phyloP scores from a whole-genome alignment of 2,888 invertebrate genomes.

The Tipula lateralis region DNA sequence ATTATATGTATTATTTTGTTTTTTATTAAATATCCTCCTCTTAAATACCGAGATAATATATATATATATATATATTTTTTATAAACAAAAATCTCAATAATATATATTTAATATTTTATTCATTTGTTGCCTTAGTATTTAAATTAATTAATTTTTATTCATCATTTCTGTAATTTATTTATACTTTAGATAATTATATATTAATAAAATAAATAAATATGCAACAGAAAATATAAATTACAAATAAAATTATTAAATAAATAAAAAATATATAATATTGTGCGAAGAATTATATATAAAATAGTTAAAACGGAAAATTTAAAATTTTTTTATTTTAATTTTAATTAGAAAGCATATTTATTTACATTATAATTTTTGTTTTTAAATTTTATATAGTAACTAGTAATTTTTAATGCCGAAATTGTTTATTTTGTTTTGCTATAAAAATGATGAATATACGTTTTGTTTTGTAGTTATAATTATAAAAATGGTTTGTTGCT shows the following conservation, averaged over 20 bases:
- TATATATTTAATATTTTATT: neutral
- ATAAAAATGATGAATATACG: neutral
- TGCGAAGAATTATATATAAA: neutral
- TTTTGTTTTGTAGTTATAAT: neutral
- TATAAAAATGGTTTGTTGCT: neutral
- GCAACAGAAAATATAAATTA: neutral
- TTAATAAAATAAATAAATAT: slow-evolving; percentile 11
- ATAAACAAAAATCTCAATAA: slow-evolving; percentile 5
- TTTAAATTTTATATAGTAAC: slow-evolving; percentile 4
- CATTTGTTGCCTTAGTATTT: neutral
- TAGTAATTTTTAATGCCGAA: neutral
- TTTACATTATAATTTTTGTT: neutral
- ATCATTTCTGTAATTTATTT: slow-evolving; percentile 24
- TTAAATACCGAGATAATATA: slow-evolving; percentile 11
- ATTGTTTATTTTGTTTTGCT: neutral
- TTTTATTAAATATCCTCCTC: neutral
- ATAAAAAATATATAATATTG: neutral
- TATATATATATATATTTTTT: neutral
- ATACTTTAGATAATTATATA: neutral
- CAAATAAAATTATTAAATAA: neutral
- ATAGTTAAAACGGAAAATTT: neutral
- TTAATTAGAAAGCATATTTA: neutral
- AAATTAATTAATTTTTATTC: slow-evolving; percentile 13
- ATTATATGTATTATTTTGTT: neutral
- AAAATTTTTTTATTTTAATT: neutral